Percentiles rank a stretch among this genome's conserved stretches.
These are phyloP conservation scores for Clarias pachynema DNA, from an alignment of 2,797 vertebrate species.

Conservation along the genomic window DNA sequence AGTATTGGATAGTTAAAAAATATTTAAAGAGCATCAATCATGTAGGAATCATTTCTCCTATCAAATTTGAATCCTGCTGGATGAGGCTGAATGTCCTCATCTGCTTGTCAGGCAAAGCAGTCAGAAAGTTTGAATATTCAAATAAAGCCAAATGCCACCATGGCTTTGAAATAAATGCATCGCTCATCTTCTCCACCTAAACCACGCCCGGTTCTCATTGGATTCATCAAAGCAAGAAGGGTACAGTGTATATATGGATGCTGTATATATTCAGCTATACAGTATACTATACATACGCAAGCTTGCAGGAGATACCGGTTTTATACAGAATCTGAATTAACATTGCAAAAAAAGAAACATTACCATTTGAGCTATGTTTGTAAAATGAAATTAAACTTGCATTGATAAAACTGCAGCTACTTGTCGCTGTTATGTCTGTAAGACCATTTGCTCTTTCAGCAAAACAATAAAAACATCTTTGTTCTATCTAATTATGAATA, in stretches of 20 bases:
- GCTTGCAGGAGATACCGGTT: background rate
- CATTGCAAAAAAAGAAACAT: background rate
- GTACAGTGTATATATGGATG: background rate
- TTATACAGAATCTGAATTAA: background rate
- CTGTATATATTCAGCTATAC: background rate
- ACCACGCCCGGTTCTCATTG: background rate
- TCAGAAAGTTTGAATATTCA: conserved; percentile 68
- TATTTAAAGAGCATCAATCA: background rate
- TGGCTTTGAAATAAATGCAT: conserved; percentile 39
- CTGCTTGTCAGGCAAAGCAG: conserved; percentile 47
- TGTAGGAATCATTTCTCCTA: background rate
- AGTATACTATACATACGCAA: background rate
- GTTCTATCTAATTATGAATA: background rate
- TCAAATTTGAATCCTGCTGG: conserved; percentile 45
- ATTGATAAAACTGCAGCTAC: background rate
- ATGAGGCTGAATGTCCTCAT: conserved; percentile 9
- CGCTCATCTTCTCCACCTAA: background rate
- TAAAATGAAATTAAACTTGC: background rate
- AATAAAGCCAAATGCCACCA: conserved; percentile 58
- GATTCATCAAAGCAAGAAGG: background rate
- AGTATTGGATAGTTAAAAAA: background rate
- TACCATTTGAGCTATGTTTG: background rate
- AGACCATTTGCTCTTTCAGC: background rate
- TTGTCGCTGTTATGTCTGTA: background rate
- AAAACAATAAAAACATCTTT: background rate